These are phyloP conservation scores for Corydoras sp. DNA, from an alignment of 2,113 vertebrate genomes.

Conservation along the genomic window DNA sequence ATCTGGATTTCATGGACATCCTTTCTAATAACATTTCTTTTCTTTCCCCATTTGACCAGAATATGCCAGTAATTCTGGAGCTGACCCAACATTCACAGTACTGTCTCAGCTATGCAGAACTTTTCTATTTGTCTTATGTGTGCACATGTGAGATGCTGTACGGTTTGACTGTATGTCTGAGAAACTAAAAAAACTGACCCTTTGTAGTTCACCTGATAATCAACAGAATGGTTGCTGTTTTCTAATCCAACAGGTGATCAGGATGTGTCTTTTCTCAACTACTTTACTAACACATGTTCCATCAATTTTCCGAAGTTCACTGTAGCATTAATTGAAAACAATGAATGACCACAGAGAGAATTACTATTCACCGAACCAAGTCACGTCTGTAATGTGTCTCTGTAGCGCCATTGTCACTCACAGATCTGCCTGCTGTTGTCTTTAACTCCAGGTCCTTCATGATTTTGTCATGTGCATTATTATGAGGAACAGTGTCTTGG, in stretches of 20 bases:
- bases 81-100: constrained; percentile 23
- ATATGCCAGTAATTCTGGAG: no score
- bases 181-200: background rate
- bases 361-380: no score
- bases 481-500: constrained; percentile 2
- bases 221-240: background rate
- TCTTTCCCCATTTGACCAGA: no score
- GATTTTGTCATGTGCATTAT: constrained; percentile 1
- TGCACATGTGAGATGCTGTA: constrained; percentile 15
- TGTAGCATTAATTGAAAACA: background rate
- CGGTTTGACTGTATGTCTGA: constrained; percentile 7
- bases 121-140: constrained; percentile 32
- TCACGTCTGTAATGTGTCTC: no score
- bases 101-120: constrained; percentile 43
- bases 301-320: no score
- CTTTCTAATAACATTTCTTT: no score
- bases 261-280: background rate
- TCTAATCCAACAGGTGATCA: constrained; percentile 2
- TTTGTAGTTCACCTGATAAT: constrained; percentile 21
- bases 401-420: no score
- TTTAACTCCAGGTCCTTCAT: constrained; percentile 21
- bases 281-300: background rate
- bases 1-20: no score
- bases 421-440: background rate
- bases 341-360: background rate